Base-by-base conservation (phyloP, 2,797 vertebrate genomes). In the Peromyscus nudipes region DNA sequence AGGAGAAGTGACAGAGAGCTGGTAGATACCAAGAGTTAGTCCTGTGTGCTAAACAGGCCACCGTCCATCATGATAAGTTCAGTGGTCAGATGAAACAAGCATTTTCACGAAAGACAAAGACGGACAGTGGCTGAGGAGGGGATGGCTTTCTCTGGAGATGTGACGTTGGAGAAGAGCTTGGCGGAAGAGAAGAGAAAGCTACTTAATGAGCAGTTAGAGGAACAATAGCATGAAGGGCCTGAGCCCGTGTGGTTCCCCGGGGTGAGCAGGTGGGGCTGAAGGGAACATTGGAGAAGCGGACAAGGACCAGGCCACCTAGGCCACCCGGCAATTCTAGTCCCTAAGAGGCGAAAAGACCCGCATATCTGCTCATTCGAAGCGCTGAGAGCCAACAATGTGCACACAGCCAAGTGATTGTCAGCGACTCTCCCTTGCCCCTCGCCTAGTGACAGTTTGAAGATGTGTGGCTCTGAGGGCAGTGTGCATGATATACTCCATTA, bases 331-430 rank as follows among this genome's bases (percentile, higher is more conserved):
- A 19, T 2, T 23, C 34, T 67, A 57, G 21, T 6, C 34, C 29
- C 83, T 23, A 31, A 79, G 64, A 73, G 76, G 11, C 23, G 29
- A 49, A n/a, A 62, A 89, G 34, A 6, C 2, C 21, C 49, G 25
- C 57, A 23, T 43, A 0, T 3, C 1, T 6, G 27, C 60, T 12
- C 64, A 6, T 16, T 3, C 1, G 1, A 1, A 0, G 37, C 3
- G 0, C 5, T 0, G 0, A 43, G 14, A 21, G 9, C 7, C 71
- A 73, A 10, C 71, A 40, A 16, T 19, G 29, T 34, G 65, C 73
- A 43, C 40, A 43, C 23, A 43, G 73, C 40, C 2, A 27, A 6
- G 0, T 16, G 17, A 0, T 1, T 0, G 16, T 25, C 0, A 19
- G 1, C 0, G 34, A 46, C 25, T 1, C 10, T 0, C 4, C 43